Conservation (phyloP, 1,140 invertebrate species). For the Meloidogyne hapla region DNA sequence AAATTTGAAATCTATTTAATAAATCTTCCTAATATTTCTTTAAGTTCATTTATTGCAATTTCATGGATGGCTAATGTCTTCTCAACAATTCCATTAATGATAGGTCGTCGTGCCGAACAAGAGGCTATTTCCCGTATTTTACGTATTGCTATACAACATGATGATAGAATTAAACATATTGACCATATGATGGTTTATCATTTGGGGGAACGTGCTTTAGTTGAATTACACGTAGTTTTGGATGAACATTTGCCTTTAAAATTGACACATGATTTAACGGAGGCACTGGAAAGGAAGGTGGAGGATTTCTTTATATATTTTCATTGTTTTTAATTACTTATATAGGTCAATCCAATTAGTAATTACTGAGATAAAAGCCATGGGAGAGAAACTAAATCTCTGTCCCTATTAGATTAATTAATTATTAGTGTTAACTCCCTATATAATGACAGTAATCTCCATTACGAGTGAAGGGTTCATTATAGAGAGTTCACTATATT, state of each 20-base stretch:
- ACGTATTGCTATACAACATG: constrained; percentile 44
- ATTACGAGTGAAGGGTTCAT: too few species aligned
- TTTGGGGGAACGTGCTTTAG: constrained; percentile 48
- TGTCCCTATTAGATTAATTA: too few species aligned
- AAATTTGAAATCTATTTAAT: too few species aligned
- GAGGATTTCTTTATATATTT: too few species aligned
- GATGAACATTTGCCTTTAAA: constrained; percentile 44
- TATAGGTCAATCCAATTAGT: too few species aligned
- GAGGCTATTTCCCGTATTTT: constrained; percentile 46
- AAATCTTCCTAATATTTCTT: constrained; percentile 18
- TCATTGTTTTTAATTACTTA: too few species aligned
- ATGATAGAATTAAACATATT: constrained; percentile 40
- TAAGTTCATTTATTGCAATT: constrained; percentile 46
- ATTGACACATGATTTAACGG: constrained; percentile 46
- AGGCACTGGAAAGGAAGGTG: constrained; percentile 41
- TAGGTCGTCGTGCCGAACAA: constrained; percentile 47
- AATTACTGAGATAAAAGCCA: too few species aligned
- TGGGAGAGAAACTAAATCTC: too few species aligned
- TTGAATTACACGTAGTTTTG: constrained; percentile 52
- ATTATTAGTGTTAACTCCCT: too few species aligned
- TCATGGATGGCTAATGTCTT: constrained; percentile 54
- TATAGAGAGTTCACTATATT: too few species aligned
- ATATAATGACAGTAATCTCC: too few species aligned
- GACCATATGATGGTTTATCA: constrained; percentile 52
- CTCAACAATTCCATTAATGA: constrained; percentile 44